Base-by-base conservation (phyloP, 2,888 invertebrate genomes). In the Andrena fulva region DNA sequence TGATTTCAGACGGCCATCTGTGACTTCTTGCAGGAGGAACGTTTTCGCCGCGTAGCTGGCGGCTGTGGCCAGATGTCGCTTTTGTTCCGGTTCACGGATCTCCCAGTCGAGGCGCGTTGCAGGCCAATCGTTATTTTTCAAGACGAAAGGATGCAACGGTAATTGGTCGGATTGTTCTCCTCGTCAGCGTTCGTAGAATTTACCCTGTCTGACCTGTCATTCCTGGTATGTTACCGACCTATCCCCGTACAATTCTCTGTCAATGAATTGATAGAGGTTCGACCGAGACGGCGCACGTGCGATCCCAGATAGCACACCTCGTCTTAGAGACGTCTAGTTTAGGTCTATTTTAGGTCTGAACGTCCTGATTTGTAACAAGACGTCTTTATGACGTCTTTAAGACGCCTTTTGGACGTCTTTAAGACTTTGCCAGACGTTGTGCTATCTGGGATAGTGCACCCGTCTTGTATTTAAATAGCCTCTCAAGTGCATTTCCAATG, bases 1-100 rank as follows among this genome's bases (percentile, higher is more conserved):
- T 89, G 87, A 89, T 85, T 84, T 83, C 52, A 79, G 85, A 82
- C 86, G 74, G 88, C 89, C 85, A 86, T 89, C 86, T 86, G 81
- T 80, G 67, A 77, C 76, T 67, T 54, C 64, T 54, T 56, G 33
- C 62, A 56, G 33, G 62, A 60, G 68, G 42, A 63, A 73, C 66
- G 56, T 68, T 72, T 82, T 66, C 54, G 29, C 64, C 56, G 54
- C 24, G 56, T 31, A 56, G 7, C 16, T 31, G 59, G 24, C 35
- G n/a, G 1, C 24, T 7, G 20, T 52, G 56, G 29, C n/a, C 52
- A 81, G 81, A 82, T 81, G 81, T 73, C 81, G 81, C 74, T 29
- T 52, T 24, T 20, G 42, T 24, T 27, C 52, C 50, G 50, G 31
- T 31, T 64, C 27, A 8, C 29, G 42, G 16, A 1, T 29, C 50